phyloP scores from a whole-genome alignment of 2,113 vertebrate species.

The Lynx canadensis region DNA sequence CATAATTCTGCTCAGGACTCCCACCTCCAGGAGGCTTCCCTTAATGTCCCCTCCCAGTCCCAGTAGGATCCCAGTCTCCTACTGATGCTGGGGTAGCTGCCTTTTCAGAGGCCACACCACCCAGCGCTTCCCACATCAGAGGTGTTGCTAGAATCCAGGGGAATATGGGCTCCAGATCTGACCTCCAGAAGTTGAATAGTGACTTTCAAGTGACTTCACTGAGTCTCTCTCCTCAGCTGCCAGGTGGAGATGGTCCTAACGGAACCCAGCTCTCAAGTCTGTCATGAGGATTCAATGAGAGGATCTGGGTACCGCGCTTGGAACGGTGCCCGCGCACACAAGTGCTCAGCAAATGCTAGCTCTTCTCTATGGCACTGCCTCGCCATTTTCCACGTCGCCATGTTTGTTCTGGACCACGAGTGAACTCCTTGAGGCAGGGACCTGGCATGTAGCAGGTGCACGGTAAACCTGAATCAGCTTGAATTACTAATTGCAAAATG shows the following conservation, averaged over 20 bases:
- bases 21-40: not conserved
- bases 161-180: not conserved
- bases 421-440: not conserved
- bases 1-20: not conserved
- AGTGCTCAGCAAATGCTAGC: fast-evolving
- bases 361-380: fast-evolving
- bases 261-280: too few species aligned
- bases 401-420: fast-evolving
- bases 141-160: too few species aligned
- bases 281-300: not conserved
- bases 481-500: too few species aligned
- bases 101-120: not conserved
- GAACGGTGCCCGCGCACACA: not conserved
- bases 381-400: fast-evolving
- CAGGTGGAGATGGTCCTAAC: too few species aligned
- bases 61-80: too few species aligned
- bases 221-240: not conserved
- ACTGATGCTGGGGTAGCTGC: not conserved
- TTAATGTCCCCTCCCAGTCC: too few species aligned
- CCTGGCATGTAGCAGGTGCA: not conserved
- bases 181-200: not conserved
- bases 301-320: fast-evolving
- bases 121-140: not conserved
- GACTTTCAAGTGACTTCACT: not conserved
- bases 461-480: not conserved